Evolutionary conservation across 2,113 vertebrate species (phyloP), one percentile per base, ranked within the genome.

Genomic region (Strigops habroptila): DNA sequence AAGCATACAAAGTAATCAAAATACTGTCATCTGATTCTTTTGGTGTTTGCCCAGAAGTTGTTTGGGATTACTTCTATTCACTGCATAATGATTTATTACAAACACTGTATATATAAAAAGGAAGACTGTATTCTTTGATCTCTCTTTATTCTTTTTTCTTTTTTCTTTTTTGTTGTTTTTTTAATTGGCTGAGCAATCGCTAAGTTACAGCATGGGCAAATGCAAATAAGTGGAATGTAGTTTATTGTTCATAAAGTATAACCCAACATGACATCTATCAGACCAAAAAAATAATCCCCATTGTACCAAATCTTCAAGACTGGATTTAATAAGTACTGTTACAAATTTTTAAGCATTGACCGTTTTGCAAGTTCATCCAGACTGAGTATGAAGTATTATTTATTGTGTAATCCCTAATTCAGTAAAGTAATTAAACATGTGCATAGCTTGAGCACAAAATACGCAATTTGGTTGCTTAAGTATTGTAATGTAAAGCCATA

Each of bases 11-110:
- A 69, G 78, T 84, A 82, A 91, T 94, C 75, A 41, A 55, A 95
- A 94, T 96, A 89, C 46, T 86, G 77, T 97, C 97, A 92, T 97
- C 76, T 96, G 79, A 91, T 97, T 96, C 96, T 92, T 96, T 88
- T 96, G 95, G 90, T 95, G 88, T 91, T 86, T 90, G 92, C 91
- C 88, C 90, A 97, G 78, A 82, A 60, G 12, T 88, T 95, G 53
- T 95, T 90, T 95, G 82, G 86, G 92, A 94, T 97, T 77, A 86
- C 82, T 97, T 82, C 17, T 94, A 39, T 94, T 96, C 94, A 82
- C 64, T 86, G 62, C 65, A 51, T 77, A 70, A 82, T 96, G 92
- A 93, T 95, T 96, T 97, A 93, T 96, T 95, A 69, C 73, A 91
- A 96, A 52, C 30, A 49, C 85, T 67, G 51, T 59, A 27, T 88